A percentile compares a stretch with the other conserved stretches of the same genome.
Conservation (phyloP, 1,140 invertebrate genomes). For the Coelopa frigida region DNA sequence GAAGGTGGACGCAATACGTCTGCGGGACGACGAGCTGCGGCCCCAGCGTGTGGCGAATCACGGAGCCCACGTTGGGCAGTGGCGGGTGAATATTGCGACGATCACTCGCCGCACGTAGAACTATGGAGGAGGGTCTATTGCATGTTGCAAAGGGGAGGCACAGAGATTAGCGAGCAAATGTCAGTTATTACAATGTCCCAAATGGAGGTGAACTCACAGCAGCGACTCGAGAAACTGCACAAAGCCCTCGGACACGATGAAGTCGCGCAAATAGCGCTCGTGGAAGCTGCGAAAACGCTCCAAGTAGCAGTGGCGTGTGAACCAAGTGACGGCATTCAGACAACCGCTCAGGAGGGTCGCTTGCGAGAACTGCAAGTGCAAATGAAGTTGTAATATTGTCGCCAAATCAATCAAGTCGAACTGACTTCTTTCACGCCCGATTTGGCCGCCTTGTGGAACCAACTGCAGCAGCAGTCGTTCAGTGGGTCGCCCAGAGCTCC, state of each 20-base stretch:
- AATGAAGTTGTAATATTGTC: constrained; percentile 1
- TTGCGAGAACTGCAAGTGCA: constrained; percentile 30
- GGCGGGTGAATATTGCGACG: constrained; percentile 29
- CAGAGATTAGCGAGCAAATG: too few species aligned
- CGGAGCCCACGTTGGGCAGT: constrained; percentile 36
- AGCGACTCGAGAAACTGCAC: constrained; percentile 21
- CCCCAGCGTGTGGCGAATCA: constrained; percentile 28
- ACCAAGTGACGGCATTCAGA: constrained; percentile 30
- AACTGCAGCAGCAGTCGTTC: constrained; percentile 38
- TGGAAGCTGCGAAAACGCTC: constrained; percentile 22
- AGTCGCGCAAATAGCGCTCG: constrained; percentile 27
- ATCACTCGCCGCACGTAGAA: constrained; percentile 26
- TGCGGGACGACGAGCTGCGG: constrained; percentile 36
- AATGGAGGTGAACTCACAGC: constrained; percentile 21
- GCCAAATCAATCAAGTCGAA: neutral
- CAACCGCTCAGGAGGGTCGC: constrained; percentile 26
- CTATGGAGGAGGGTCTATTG: constrained; percentile 28
- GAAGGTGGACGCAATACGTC: constrained; percentile 32
- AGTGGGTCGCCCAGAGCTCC: constrained; percentile 23
- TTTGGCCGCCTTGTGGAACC: constrained; percentile 29
- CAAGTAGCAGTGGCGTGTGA: constrained; percentile 17
- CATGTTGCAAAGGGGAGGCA: too few species aligned
- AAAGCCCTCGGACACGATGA: constrained; percentile 27
- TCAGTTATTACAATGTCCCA: too few species aligned
- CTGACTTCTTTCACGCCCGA: constrained; percentile 29